A percentile compares a stretch with the other conserved stretches of the same genome.
Evolutionary conservation across 2,113 vertebrate species (phyloP).

Genomic region (Orycteropus afer): DNA sequence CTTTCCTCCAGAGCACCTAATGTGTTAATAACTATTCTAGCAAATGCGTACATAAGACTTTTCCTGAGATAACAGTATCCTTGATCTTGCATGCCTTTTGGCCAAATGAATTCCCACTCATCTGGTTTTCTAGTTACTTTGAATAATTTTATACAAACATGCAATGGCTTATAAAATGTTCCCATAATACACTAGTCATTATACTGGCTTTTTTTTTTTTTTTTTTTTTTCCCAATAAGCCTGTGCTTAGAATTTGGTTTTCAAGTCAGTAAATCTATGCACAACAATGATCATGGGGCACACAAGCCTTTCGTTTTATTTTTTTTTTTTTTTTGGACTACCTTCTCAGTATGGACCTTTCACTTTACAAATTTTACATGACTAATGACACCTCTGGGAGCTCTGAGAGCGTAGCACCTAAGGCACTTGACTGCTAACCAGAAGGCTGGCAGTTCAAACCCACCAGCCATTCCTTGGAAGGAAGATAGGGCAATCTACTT

Average conservation of each 20-base stretch:
- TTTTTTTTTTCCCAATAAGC: constrained; percentile 13
- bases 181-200: not conserved
- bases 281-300: not conserved
- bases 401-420: no score
- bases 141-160: constrained; percentile 47
- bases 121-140: not conserved
- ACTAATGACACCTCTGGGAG: not conserved
- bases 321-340: not conserved
- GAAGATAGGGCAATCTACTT: no score
- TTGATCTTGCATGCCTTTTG: not conserved
- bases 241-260: not conserved
- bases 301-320: not conserved
- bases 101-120: constrained; percentile 28
- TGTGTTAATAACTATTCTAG: not conserved
- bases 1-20: not conserved
- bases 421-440: no score
- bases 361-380: not conserved
- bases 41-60: not conserved
- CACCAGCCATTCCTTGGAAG: no score
- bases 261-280: not conserved
- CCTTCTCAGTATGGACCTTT: not conserved
- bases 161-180: not conserved
- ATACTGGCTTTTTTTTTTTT: not conserved
- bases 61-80: not conserved
- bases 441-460: no score